Base-by-base conservation (phyloP, 2,797 vertebrate species). In the Psittacula derbiana region DNA sequence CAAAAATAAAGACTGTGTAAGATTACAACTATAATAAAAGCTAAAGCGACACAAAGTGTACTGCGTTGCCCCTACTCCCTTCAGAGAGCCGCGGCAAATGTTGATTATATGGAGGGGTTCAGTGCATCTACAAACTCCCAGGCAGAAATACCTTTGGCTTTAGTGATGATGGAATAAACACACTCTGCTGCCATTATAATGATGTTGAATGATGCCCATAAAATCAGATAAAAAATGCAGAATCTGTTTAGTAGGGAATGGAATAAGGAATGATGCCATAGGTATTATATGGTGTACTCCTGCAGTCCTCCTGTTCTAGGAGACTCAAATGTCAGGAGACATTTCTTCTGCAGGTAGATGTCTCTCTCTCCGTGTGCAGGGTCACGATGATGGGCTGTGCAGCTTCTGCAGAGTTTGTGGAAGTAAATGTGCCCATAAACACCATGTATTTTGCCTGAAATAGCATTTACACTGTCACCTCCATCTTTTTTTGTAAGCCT, bases 11-110 rank as follows among this genome's bases (percentile, higher is more conserved):
- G 74, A 76, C 58, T 13, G 2, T 24, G 12, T 28, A 43, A 50
- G 72, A 52, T 73, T 85, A 38, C 46, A 62, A 14, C 24, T 24
- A 3, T 58, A 62, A 31, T n/a, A 27, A 60, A 50, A 82, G 4
- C 23, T 2, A 10, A 10, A 52, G 53, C 8, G 27, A 28, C 3
- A 6, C 46, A 61, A 73, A 1, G 58, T 27, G 3, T 10, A 11
- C 38, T 1, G 0, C 2, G 28, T 43, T 74, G 41, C 10, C 9
- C 64, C 82, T 12, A 0, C n/a, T 46, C 43, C 1, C 1, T 19
- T 27, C 36, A 4, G 73, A 57, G 86, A 24, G 2, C 44, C 66
- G 8, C 12, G 75, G 69, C 78, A 74, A 80, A 53, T 0, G 28
- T 27, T 24, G 52, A 6, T 81, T 16, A 1, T 6, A 4, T 17